Evolutionary conservation across 2,113 vertebrate genomes (phyloP).

Genomic region (Catharus bicknelli): DNA sequence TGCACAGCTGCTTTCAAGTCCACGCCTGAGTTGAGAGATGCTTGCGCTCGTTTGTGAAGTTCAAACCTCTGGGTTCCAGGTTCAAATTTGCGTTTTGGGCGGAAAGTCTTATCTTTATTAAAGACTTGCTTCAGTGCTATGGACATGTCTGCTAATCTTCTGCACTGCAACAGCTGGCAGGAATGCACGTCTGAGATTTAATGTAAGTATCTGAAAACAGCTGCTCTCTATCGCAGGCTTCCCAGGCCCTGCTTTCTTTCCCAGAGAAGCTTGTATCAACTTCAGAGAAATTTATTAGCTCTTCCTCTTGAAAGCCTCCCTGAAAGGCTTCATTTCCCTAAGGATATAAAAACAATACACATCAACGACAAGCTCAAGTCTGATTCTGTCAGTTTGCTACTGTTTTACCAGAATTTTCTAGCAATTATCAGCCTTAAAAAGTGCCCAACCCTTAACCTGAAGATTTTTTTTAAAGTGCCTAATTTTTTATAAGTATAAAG

Average conservation of each 20-base stretch:
- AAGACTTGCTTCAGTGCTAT: slow-evolving; percentile 86
- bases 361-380: not conserved
- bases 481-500: not conserved
- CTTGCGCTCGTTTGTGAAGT: slow-evolving; percentile 84
- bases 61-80: slow-evolving; percentile 87
- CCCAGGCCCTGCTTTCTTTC: slow-evolving; percentile 9
- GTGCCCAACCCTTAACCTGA: not conserved
- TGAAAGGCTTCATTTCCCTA: slow-evolving; percentile 55
- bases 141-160: slow-evolving; percentile 74
- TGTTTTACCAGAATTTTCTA: not conserved
- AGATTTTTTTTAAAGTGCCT: not conserved
- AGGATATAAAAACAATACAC: slow-evolving; percentile 29
- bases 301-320: slow-evolving; percentile 47
- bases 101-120: slow-evolving; percentile 88
- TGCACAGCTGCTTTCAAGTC: slow-evolving; percentile 82
- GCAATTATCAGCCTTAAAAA: not conserved
- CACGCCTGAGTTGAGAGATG: slow-evolving; percentile 79
- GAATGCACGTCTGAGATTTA: slow-evolving; percentile 42
- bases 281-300: slow-evolving; percentile 30
- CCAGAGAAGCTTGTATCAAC: not conserved
- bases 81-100: slow-evolving; percentile 86
- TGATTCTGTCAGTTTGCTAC: not conserved
- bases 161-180: slow-evolving; percentile 7
- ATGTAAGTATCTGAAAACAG: slow-evolving; percentile 10
- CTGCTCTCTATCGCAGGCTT: slow-evolving; percentile 17